phyloP scores from a whole-genome alignment of 2,888 invertebrate species.

The Mylabris sibirica region DNA sequence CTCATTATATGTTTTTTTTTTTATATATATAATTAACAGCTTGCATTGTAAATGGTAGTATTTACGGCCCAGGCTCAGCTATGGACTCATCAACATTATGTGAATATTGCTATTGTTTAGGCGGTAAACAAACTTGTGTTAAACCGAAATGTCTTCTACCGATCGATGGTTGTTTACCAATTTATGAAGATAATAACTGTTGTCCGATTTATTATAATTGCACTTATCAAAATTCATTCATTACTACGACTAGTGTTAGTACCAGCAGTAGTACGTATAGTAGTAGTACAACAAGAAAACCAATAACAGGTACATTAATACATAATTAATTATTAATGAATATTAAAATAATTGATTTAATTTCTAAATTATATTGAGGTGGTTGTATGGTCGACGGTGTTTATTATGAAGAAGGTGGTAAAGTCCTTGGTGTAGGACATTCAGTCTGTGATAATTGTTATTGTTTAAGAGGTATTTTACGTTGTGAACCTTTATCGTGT shows the following conservation, averaged over 20 bases:
- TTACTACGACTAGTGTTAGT: slow-evolving; percentile 26
- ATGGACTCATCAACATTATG: slow-evolving; percentile 81
- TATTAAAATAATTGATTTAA: slow-evolving; percentile 14
- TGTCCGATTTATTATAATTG: slow-evolving; percentile 86
- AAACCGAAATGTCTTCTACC: slow-evolving; percentile 81
- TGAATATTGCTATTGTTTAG: slow-evolving; percentile 83
- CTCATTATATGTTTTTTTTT: slow-evolving; percentile 4
- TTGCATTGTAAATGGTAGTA: slow-evolving; percentile 74
- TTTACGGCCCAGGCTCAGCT: slow-evolving; percentile 83
- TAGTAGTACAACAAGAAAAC: slow-evolving; percentile 20
- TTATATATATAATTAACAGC: slow-evolving; percentile 65
- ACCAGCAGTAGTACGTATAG: too few relatives aligned
- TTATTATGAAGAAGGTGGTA: slow-evolving; percentile 75
- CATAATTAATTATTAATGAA: background rate
- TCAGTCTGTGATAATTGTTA: slow-evolving; percentile 81
- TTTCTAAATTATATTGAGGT: slow-evolving; percentile 39
- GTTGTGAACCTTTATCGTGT: slow-evolving; percentile 79
- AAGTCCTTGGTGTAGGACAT: slow-evolving; percentile 67
- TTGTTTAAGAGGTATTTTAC: slow-evolving; percentile 76
- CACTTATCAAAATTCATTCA: slow-evolving; percentile 48
- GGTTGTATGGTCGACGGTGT: slow-evolving; percentile 72
- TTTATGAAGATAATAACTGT: slow-evolving; percentile 71
- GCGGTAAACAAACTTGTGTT: slow-evolving; percentile 77
- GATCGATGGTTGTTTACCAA: slow-evolving; percentile 73
- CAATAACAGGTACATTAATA: background rate